Conservation (phyloP, 2,113 vertebrate species). For the Archocentrus centrarchus region DNA sequence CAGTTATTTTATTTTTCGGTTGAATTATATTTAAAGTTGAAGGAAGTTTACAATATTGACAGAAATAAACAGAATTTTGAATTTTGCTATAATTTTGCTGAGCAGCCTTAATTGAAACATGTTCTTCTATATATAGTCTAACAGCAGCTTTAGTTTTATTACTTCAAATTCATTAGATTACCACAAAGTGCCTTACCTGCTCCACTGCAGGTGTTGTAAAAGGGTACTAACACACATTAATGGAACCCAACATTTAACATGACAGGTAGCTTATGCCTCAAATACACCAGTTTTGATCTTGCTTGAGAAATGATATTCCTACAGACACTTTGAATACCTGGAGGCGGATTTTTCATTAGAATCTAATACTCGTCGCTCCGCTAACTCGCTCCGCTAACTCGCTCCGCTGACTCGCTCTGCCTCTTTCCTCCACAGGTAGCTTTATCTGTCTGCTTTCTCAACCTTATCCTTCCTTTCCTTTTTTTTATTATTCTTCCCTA, state of each 20-base stretch:
- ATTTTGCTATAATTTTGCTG: not conserved
- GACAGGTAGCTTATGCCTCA: not conserved
- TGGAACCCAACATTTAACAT: not conserved
- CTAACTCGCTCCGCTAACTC: not conserved
- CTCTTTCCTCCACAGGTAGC: slow-evolving; percentile 9
- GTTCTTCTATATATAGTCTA: not conserved
- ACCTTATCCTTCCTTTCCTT: slow-evolving; percentile 26
- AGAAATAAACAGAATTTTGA: not conserved
- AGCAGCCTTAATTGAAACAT: not conserved
- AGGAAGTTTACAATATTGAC: not conserved
- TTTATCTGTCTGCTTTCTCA: slow-evolving; percentile 57
- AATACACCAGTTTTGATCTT: not conserved
- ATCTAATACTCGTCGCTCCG: slow-evolving; percentile 26
- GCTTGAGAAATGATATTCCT: slow-evolving; percentile 14
- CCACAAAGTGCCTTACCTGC: not conserved
- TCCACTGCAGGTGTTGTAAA: rapidly evolving
- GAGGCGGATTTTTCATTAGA: slow-evolving; percentile 54
- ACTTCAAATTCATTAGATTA: not conserved
- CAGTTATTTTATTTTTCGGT: no score
- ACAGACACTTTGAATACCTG: slow-evolving; percentile 47
- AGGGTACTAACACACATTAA: not conserved
- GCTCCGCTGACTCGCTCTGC: not conserved
- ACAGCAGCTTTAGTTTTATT: not conserved
- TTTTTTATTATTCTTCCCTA: slow-evolving; percentile 20
- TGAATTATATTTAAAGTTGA: no score